These are phyloP conservation scores for Aplidium turbinatum DNA, from an alignment of 23 tunicate genomes.

Conservation along the genomic window DNA sequence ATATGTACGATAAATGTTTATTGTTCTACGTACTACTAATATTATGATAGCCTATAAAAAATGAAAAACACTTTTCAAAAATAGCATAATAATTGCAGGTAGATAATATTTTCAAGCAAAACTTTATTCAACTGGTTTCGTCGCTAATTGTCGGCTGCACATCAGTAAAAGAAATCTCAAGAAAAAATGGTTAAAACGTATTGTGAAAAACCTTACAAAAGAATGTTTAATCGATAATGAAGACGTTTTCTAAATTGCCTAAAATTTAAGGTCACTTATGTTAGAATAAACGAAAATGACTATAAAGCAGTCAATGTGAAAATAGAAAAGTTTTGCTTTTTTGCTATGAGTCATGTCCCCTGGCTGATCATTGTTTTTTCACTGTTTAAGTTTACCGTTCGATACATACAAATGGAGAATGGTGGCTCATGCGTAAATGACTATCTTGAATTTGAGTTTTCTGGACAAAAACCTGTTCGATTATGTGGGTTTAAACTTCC, in stretches of 20 bases:
- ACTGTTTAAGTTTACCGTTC: conserved; percentile 25
- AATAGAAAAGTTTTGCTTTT: not conserved
- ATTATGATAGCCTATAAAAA: not conserved
- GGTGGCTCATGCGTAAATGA: conserved; percentile 64
- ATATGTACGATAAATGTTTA: conserved; percentile 14
- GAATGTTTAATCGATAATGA: too few relatives aligned
- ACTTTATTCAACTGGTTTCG: not conserved
- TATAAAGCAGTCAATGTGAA: too few relatives aligned
- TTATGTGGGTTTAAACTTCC: conserved; percentile 51
- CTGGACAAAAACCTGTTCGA: conserved; percentile 14
- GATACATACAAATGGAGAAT: conserved; percentile 47
- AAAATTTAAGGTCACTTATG: too few relatives aligned
- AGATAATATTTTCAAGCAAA: not conserved
- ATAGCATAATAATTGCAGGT: not conserved
- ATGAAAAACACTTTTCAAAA: not conserved
- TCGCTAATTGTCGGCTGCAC: not conserved
- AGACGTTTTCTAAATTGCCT: too few relatives aligned
- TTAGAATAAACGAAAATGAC: too few relatives aligned
- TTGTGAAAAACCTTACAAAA: too few relatives aligned
- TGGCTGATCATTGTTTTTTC: not conserved
- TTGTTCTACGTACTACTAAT: not conserved
- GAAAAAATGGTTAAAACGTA: too few relatives aligned
- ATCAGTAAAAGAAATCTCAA: not conserved
- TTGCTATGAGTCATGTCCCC: not conserved
- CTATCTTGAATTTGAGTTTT: conserved; percentile 53